Evolutionary conservation across 2,113 vertebrate genomes (phyloP), one percentile per base, ranked within the genome.

Genomic region (Peromyscus leucopus): DNA sequence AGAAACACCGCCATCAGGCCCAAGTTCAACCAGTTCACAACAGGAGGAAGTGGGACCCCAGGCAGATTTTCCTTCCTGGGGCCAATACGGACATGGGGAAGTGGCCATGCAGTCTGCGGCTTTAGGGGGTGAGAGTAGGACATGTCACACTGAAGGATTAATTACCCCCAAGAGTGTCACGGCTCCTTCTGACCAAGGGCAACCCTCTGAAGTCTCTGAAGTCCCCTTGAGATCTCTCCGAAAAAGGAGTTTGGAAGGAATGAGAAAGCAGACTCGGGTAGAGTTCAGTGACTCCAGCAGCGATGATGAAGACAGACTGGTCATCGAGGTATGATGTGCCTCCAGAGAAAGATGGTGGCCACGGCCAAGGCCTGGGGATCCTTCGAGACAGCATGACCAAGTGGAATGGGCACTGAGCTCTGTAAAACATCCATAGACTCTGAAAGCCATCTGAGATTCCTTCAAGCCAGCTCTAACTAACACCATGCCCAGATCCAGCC

Each of bases 291-390:
- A 99, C 90, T 97, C 96, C 33, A 99, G 99, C 95, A 99, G 99
- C 0, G 99, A 99, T 0, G 99, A 99, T 11, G 99, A 99, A 94
- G 99, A 99, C 42, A 98, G 99, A 33, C 95, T 99, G 1, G 97
- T 99, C 74, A 99, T 99, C 97, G 99, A 99, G 91, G 97, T 99
- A 48, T 99, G 98, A 97, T 3, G 17, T 19, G 19, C 33, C 46
- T 36, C 31, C 10, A 0, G 26, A 36, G 48, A 22, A 76, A 76
- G 94, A 16, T 1, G 48, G n/a, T 0, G 0, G 33, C 51, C 0
- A 0, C 8, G 2, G 28, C 5, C 63, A 2, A 19, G 28, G 55
- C 21, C 67, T 1, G 7, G 4, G 10, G 51, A 1, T 4, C 42
- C 17, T 36, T n/a, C 19, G 2, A 24, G 10, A 42, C 8, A 26